Evolutionary conservation across 2,888 invertebrate species (phyloP).

Genomic region (Pediacus dermestoides): DNA sequence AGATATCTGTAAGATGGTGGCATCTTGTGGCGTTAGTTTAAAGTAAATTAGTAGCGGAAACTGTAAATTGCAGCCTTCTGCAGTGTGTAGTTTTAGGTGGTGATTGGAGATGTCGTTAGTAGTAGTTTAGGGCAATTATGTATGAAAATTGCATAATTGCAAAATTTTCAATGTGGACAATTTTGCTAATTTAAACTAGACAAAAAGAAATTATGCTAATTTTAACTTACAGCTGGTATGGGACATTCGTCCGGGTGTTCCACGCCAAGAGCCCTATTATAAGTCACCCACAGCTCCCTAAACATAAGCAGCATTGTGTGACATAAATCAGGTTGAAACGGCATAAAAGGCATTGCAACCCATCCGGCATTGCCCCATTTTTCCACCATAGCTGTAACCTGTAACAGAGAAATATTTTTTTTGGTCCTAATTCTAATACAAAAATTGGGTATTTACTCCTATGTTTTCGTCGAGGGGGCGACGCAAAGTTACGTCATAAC

Average conservation of each 20-base stretch:
- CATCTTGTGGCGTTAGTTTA: too few species aligned
- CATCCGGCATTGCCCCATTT: slow-evolving; percentile 22
- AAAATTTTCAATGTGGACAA: too few species aligned
- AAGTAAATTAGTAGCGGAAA: too few species aligned
- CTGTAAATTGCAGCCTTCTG: too few species aligned
- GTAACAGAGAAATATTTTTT: slow-evolving; percentile 1
- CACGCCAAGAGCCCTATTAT: slow-evolving; percentile 13
- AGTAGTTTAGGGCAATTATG: too few species aligned
- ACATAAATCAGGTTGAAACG: slow-evolving; percentile 20
- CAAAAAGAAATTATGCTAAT: too few species aligned
- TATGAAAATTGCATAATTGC: too few species aligned
- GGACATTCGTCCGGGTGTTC: slow-evolving; percentile 23
- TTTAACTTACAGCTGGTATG: slow-evolving; percentile 22
- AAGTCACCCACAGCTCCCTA: slow-evolving; percentile 8
- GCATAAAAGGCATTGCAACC: slow-evolving; percentile 21
- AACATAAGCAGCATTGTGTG: slow-evolving; percentile 12
- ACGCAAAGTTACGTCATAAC: slow-evolving; percentile 16
- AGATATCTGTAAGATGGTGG: too few species aligned
- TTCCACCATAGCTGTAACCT: slow-evolving; percentile 12
- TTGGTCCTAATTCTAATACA: neutral
- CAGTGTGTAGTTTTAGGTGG: too few species aligned
- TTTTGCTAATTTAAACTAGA: too few species aligned
- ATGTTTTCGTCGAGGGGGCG: slow-evolving; percentile 21
- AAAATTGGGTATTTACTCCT: slow-evolving; percentile 15
- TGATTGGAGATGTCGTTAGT: too few species aligned